These are phyloP conservation scores for Galerucella pusilla DNA, from an alignment of 2,888 invertebrate genomes.

Conservation along the genomic window DNA sequence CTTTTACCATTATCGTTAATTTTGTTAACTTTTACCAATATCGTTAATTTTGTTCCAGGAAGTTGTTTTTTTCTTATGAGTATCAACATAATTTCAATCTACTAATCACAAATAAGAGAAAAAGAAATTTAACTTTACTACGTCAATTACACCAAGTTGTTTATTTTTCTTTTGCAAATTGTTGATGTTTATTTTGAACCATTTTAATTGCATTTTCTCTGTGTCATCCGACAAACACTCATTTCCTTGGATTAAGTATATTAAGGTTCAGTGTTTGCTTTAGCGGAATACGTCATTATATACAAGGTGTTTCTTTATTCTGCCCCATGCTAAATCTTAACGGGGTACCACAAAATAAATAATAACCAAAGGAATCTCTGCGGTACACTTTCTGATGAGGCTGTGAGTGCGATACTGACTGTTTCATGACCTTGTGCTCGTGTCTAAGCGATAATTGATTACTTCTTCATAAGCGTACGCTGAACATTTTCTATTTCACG, in stretches of 20 bases:
- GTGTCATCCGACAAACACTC: not conserved
- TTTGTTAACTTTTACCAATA: no score
- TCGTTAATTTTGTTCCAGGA: no score
- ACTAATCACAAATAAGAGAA: not conserved
- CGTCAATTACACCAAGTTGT: not conserved
- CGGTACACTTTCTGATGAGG: no score
- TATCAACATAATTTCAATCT: no score
- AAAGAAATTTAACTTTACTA: not conserved
- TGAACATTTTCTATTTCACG: no score
- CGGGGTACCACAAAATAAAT: not conserved
- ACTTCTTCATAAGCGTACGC: no score
- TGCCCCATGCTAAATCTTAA: not conserved
- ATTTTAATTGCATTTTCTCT: constrained; percentile 9
- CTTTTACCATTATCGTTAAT: no score
- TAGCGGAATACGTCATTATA: not conserved
- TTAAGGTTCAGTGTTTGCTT: not conserved
- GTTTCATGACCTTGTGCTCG: no score
- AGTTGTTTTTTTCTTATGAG: no score
- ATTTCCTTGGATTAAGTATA: constrained; percentile 5
- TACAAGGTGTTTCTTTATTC: not conserved
- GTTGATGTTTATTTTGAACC: not conserved
- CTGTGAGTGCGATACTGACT: no score
- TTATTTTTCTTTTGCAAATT: constrained; percentile 2
- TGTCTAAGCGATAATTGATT: no score
- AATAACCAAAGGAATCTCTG: no score